Conservation (phyloP, 2,888 invertebrate genomes). For the Ceriagrion tenellum region DNA sequence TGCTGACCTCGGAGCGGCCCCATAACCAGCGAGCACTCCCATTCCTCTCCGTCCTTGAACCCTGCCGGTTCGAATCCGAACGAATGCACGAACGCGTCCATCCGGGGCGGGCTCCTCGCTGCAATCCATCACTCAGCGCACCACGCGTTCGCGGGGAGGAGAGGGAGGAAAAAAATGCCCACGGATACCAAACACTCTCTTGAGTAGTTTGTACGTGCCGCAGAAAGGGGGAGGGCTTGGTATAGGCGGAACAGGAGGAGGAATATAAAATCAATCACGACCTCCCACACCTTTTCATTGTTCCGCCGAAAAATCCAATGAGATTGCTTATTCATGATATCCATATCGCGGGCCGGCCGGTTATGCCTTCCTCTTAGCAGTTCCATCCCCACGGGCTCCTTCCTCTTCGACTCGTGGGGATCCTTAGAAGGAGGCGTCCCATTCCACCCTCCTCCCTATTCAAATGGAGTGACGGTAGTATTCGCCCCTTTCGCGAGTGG, state of each 20-base stretch:
- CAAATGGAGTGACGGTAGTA: conserved; percentile 20
- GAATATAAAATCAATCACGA: conserved; percentile 48
- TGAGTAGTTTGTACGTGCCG: background rate
- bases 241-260: background rate
- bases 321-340: conserved; percentile 56
- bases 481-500: background rate
- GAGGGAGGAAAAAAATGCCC: background rate
- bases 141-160: background rate
- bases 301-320: conserved; percentile 46
- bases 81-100: background rate
- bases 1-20: background rate
- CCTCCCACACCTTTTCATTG: conserved; percentile 50
- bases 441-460: background rate
- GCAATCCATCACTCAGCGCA: background rate
- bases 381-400: no score
- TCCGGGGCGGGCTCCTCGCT: background rate
- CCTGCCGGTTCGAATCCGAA: background rate
- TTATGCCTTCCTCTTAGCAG: no score
- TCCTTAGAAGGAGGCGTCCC: conserved; percentile 31
- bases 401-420: background rate
- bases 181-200: background rate
- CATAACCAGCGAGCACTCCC: background rate
- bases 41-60: background rate
- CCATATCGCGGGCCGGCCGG: background rate
- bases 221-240: background rate